Conservation (phyloP, 2,113 vertebrate genomes). For the Alethe castanea region DNA sequence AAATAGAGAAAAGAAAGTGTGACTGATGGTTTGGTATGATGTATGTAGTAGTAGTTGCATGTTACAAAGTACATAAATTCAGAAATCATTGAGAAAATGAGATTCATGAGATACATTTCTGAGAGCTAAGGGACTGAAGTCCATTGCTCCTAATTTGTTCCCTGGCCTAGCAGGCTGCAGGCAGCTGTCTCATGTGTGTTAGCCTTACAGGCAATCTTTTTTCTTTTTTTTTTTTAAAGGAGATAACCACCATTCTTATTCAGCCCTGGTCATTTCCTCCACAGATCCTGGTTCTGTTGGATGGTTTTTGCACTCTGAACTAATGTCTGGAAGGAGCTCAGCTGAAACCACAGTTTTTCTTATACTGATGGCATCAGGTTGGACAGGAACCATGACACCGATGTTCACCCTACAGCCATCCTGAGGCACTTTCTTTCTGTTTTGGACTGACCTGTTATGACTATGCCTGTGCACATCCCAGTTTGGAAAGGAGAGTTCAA, state of each 20-base stretch:
- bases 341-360: conserved; percentile 12
- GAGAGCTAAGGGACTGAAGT: neutral
- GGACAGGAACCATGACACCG: neutral
- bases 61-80: neutral
- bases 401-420: neutral
- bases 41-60: neutral
- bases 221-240: neutral
- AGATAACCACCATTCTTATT: neutral
- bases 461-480: neutral
- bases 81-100: neutral
- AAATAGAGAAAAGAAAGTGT: neutral
- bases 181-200: neutral
- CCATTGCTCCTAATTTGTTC: neutral
- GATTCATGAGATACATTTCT: neutral
- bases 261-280: neutral
- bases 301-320: neutral
- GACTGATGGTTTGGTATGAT: neutral
- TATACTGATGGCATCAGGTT: neutral
- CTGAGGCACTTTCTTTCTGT: conserved; percentile 1
- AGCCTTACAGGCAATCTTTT: neutral
- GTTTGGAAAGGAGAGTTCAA: neutral
- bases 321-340: neutral
- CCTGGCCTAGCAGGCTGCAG: neutral
- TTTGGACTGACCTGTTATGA: neutral
- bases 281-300: neutral